Evolutionary conservation across 2,888 invertebrate species (phyloP).

Genomic region (Myopa tessellatipennis): DNA sequence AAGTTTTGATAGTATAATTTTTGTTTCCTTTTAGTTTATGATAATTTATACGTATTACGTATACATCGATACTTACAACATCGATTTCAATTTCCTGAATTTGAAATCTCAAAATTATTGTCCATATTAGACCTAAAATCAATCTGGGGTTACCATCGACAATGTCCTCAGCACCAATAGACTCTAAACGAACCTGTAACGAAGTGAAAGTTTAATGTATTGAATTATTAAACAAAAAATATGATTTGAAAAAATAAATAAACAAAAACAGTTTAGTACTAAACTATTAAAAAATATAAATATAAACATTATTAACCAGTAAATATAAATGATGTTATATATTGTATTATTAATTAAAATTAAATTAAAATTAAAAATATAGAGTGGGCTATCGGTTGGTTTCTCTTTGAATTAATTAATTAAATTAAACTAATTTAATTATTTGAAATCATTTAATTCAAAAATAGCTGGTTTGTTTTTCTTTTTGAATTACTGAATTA

Average conservation of each 20-base stretch:
- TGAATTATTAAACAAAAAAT: background rate
- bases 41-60: background rate
- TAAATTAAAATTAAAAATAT: too few relatives aligned
- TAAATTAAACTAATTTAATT: too few relatives aligned
- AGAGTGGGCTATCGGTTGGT: too few relatives aligned
- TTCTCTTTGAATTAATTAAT: too few relatives aligned
- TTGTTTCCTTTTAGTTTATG: background rate
- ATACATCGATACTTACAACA: conserved; percentile 76
- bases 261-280: background rate
- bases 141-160: conserved; percentile 97
- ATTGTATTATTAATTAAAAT: too few relatives aligned
- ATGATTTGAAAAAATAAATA: background rate
- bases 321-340: too few relatives aligned
- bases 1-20: conserved; percentile 30
- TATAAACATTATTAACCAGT: too few relatives aligned
- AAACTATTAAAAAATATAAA: too few relatives aligned
- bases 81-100: conserved; percentile 99
- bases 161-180: conserved; percentile 98
- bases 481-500: too few relatives aligned
- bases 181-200: conserved; percentile 90
- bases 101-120: conserved; percentile 98
- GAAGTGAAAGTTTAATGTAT: background rate
- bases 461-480: too few relatives aligned
- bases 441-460: too few relatives aligned
- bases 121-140: conserved; percentile 98